Evolutionary conservation across 2,113 vertebrate species (phyloP).

Genomic region (Ictalurus furcatus): DNA sequence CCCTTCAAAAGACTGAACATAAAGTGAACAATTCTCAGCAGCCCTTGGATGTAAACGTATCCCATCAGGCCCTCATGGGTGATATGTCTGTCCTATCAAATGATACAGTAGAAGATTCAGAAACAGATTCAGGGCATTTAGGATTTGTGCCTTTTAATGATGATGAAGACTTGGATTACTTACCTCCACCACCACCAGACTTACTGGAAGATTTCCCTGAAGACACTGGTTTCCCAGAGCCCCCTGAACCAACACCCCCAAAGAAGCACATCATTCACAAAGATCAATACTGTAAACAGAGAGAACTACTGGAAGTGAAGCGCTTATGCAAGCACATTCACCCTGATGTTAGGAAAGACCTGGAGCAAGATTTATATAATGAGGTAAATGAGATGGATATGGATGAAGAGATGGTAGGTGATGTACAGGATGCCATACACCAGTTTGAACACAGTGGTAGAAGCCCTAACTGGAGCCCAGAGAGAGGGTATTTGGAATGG

Average conservation of each 20-base stretch:
- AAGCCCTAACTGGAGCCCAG: constrained; percentile 68
- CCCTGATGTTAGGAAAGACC: constrained; percentile 80
- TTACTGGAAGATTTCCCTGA: constrained; percentile 74
- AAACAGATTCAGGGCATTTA: constrained; percentile 52
- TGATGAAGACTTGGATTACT: constrained; percentile 74
- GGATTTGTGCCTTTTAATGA: constrained; percentile 56
- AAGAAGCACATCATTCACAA: constrained; percentile 64
- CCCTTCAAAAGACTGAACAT: constrained; percentile 80
- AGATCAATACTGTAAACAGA: constrained; percentile 79
- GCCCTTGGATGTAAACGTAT: constrained; percentile 66
- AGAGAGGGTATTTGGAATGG: constrained; percentile 78
- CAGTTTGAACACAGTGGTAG: constrained; percentile 74
- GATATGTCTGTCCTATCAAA: constrained; percentile 62
- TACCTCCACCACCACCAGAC: constrained; percentile 77
- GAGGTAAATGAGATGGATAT: constrained; percentile 73
- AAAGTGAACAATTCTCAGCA: constrained; percentile 75
- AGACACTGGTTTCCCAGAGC: constrained; percentile 74
- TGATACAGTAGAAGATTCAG: constrained; percentile 46
- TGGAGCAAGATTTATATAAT: constrained; percentile 77
- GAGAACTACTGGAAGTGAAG: constrained; percentile 79
- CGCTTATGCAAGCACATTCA: constrained; percentile 83
- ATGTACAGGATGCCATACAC: constrained; percentile 68
- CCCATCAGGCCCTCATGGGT: constrained; percentile 65
- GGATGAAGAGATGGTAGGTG: constrained; percentile 60
- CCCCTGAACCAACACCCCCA: constrained; percentile 57